Evolutionary conservation across 2,888 invertebrate genomes (phyloP).

Genomic region (Antheraea assamensis): DNA sequence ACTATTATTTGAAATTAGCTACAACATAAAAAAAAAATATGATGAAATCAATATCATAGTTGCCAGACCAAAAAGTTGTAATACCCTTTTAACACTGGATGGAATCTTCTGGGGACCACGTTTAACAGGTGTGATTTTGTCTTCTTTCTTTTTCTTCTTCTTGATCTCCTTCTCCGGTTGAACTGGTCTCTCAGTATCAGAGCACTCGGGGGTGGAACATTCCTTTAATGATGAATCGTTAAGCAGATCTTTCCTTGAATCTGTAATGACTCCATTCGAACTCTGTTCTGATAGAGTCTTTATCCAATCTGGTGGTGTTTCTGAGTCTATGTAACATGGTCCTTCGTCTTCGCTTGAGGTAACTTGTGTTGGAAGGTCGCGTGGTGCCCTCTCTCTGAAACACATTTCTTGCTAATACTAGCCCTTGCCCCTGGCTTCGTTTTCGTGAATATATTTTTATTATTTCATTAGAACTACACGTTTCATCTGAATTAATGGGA

Average conservation of each 20-base stretch:
- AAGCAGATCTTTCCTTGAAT: slow-evolving; percentile 76
- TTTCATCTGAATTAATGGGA: too few relatives aligned
- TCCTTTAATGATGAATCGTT: slow-evolving; percentile 51
- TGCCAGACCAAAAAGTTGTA: neutral
- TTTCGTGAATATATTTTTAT: too few relatives aligned
- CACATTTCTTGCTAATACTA: neutral
- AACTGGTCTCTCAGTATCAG: slow-evolving; percentile 51
- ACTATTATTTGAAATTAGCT: too few relatives aligned
- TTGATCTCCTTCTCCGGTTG: slow-evolving; percentile 41
- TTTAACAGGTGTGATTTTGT: slow-evolving; percentile 58
- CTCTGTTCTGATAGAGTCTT: slow-evolving; percentile 69
- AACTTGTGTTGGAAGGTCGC: slow-evolving; percentile 78
- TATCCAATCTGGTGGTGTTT: slow-evolving; percentile 73
- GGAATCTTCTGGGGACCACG: slow-evolving; percentile 50
- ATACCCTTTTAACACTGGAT: slow-evolving; percentile 64
- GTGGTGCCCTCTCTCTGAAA: slow-evolving; percentile 78
- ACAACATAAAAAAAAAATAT: too few relatives aligned
- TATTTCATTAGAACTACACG: too few relatives aligned
- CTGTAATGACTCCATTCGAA: slow-evolving; percentile 63
- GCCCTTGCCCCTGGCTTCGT: too few relatives aligned
- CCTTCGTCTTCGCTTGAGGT: slow-evolving; percentile 78
- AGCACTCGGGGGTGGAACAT: slow-evolving; percentile 64
- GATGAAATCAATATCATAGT: too few relatives aligned
- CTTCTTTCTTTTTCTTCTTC: slow-evolving; percentile 50
- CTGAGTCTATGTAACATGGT: slow-evolving; percentile 72